Base-by-base conservation (phyloP, 53 echinoderm and acorn worm species). In the Astropecten irregularis region DNA sequence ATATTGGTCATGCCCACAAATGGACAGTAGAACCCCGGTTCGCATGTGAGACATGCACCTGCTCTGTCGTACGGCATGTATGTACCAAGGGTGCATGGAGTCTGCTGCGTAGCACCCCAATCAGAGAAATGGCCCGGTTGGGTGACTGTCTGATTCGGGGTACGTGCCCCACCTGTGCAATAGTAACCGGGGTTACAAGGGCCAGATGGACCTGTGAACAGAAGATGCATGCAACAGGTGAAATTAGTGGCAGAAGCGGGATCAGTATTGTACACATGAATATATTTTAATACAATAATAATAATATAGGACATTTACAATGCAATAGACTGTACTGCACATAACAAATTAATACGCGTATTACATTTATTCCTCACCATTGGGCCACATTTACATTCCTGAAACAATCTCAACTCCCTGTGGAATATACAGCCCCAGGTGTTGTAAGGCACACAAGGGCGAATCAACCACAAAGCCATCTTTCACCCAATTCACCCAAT, bases 51-150 rank as follows among this genome's bases (percentile, higher is more conserved):
- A 72, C 99, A 97, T 9, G 66, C 88, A 14, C 94, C 99, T 5
- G 92, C 94, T 46, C 99, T 62, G 52, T 97, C 99, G 47, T 90
- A 88, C 9, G 99, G 99, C 99, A 94, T 94, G 84, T 94, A 97
- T 46, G 90, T 88, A 5, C 99, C 99, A 7, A 90, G 91, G 6
- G 65, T 69, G 49, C 99, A 97, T 9, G 90, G 61, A 58, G 89
- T 94, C 18, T 89, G 90, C 63, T 86, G 91, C 38, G 97, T 93
- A 22, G 97, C 94, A 0, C 97, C 97, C 0, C 54, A 56, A 42
- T 89, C 88, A 0, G 99, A 94, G 85, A 87, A 97, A 64, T 97
- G 86, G 8, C 99, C 99, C 0, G 99, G 94, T 48, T 88, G 90
- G 30, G 94, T 90, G 49, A 94, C 90, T 0, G 92, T 94, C 49